phyloP scores from a whole-genome alignment of 2,888 invertebrate genomes.

The Carterocephalus palaemon region DNA sequence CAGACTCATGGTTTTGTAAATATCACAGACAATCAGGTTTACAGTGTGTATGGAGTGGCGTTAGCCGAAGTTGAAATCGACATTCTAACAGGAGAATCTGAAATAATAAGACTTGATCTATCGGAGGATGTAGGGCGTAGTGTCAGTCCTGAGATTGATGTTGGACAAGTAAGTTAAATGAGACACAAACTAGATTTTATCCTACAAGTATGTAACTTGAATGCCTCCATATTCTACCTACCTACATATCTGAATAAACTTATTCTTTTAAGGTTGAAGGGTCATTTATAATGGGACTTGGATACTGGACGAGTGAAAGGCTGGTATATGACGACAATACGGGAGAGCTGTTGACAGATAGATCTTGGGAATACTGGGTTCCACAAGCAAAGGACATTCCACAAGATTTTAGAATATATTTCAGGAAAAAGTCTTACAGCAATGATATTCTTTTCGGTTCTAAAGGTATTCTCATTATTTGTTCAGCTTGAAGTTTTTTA shows the following conservation, averaged over 20 bases:
- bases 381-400: slow-evolving; percentile 83
- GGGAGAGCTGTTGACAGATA: slow-evolving; percentile 81
- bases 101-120: slow-evolving; percentile 79
- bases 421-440: slow-evolving; percentile 78
- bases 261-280: slow-evolving; percentile 85
- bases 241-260: too few species aligned
- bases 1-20: slow-evolving; percentile 42
- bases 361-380: slow-evolving; percentile 84
- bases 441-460: slow-evolving; percentile 78
- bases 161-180: slow-evolving; percentile 80
- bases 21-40: slow-evolving; percentile 32
- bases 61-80: slow-evolving; percentile 84
- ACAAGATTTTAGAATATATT: slow-evolving; percentile 78
- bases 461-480: too few species aligned
- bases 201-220: too few species aligned
- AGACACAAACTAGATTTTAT: too few species aligned
- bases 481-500: too few species aligned
- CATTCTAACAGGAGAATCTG: slow-evolving; percentile 82
- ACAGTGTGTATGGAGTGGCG: slow-evolving; percentile 73
- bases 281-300: slow-evolving; percentile 82
- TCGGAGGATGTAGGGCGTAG: slow-evolving; percentile 82
- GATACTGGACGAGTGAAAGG: slow-evolving; percentile 82
- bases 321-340: slow-evolving; percentile 75
- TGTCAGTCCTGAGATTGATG: slow-evolving; percentile 80
- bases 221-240: too few species aligned